Evolutionary conservation across 2,888 invertebrate species (phyloP).

Genomic region (Andrena marginata): DNA sequence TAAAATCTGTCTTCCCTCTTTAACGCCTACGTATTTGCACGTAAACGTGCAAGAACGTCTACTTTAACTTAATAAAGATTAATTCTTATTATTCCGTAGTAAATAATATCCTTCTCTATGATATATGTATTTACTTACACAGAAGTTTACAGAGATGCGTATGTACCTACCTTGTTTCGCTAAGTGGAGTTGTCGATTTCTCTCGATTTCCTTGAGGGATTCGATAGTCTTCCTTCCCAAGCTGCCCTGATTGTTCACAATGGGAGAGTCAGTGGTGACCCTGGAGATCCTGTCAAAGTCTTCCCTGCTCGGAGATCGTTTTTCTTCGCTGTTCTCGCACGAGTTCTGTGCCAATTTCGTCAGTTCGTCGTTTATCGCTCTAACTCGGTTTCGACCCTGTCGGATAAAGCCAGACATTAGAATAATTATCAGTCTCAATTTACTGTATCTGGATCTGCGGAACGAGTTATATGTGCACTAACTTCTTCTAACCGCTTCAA

Average conservation of each 20-base stretch:
- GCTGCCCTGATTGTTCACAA: constrained; percentile 88
- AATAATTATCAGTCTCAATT: not conserved
- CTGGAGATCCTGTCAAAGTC: constrained; percentile 95
- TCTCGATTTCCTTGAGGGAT: constrained; percentile 95
- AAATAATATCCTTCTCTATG: no score
- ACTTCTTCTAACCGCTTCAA: constrained; percentile 89
- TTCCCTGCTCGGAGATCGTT: constrained; percentile 91
- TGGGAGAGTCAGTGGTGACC: constrained; percentile 93
- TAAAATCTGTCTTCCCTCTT: no score
- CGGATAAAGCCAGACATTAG: constrained; percentile 42
- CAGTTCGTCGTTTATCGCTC: constrained; percentile 89
- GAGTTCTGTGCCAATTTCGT: constrained; percentile 82
- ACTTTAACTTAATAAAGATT: no score
- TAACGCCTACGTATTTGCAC: no score
- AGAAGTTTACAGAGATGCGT: not conserved
- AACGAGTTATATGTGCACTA: constrained; percentile 32
- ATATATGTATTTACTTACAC: no score
- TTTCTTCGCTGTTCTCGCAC: constrained; percentile 78
- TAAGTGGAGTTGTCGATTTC: constrained; percentile 93
- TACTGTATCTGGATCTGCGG: no score
- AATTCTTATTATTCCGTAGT: no score
- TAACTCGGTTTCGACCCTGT: constrained; percentile 88
- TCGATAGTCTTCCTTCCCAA: constrained; percentile 92
- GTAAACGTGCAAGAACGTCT: no score
- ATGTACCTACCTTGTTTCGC: constrained; percentile 92